phyloP scores from a whole-genome alignment of 2,797 vertebrate species.

The Miichthys miiuy region DNA sequence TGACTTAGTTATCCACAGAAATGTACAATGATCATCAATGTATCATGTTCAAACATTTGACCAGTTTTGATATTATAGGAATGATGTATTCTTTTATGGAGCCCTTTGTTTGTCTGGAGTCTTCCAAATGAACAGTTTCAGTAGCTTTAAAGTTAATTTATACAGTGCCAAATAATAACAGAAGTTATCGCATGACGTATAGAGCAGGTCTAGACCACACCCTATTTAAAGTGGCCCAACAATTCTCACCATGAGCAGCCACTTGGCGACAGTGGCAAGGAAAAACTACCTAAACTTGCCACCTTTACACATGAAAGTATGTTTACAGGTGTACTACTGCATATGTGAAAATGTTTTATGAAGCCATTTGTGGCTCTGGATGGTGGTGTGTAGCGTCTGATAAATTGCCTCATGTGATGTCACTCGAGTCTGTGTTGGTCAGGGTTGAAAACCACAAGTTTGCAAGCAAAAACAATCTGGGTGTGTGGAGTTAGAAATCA shows the following conservation, averaged over 20 bases:
- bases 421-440: not conserved
- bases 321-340: not conserved
- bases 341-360: not conserved
- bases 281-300: too few relatives aligned
- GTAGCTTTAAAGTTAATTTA: not conserved
- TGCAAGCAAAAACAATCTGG: not conserved
- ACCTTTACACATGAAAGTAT: not conserved
- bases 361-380: not conserved
- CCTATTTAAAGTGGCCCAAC: too few relatives aligned
- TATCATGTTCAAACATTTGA: not conserved
- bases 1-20: not conserved
- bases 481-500: too few relatives aligned
- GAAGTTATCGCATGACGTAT: too few relatives aligned
- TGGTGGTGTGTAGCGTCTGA: not conserved
- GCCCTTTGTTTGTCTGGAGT: not conserved
- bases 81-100: not conserved
- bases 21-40: not conserved
- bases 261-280: too few relatives aligned
- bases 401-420: not conserved
- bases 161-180: too few relatives aligned
- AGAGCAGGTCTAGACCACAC: too few relatives aligned
- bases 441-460: not conserved
- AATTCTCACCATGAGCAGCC: too few relatives aligned
- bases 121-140: not conserved
- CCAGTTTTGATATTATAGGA: not conserved